Evolutionary conservation across 35 echinoderm and acorn worm species (phyloP), one percentile per base, ranked within the genome.

Genomic region (Chiridota heheva): DNA sequence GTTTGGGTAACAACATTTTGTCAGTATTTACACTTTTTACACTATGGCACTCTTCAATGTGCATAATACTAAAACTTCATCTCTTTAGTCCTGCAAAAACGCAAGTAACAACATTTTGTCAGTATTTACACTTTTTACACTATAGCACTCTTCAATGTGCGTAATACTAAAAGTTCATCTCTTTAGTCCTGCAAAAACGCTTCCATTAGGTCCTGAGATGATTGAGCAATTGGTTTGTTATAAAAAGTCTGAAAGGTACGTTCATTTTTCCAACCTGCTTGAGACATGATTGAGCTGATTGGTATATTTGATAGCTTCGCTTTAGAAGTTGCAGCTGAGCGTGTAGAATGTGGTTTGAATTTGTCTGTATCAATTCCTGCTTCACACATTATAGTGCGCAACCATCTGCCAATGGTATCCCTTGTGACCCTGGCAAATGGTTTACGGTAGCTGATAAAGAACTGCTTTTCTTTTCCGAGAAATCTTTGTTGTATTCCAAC

Each of bases 381-480:
- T 1, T 17, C 28, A 7, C 1, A 15, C 31, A 79, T 1, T 40
- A 57, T 32, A 7, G 2, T 40, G 57, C 24, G 67, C 28, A 87
- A 13, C 85, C 85, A 87, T 13, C 85, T 67, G 1, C 58, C 42
- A 24, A 80, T 80, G 0, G 85, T 87, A 24, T 67, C 28, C 22
- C 16, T 51, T 0, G 51, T 34, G n/a, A 89, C 55, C 63, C 10
- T 17, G 20, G 17, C 5, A 8, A 68, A 42, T 6, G 60, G 72
- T 40, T 58, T 85, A 20, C 35, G n/a, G 30, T 55, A 89, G 56
- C 78, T 83, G 10, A 90, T 46, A 48, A 82, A 45, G 17, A 90
- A 36, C 12, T 40, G 26, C 20, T 24, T 58, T 30, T 47, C 63
- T 37, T 30, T 37, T 30, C 34, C 67, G 0, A 37, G 17, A 12